phyloP scores from a whole-genome alignment of 1,140 invertebrate genomes.

The Agraylea sexmaculata region DNA sequence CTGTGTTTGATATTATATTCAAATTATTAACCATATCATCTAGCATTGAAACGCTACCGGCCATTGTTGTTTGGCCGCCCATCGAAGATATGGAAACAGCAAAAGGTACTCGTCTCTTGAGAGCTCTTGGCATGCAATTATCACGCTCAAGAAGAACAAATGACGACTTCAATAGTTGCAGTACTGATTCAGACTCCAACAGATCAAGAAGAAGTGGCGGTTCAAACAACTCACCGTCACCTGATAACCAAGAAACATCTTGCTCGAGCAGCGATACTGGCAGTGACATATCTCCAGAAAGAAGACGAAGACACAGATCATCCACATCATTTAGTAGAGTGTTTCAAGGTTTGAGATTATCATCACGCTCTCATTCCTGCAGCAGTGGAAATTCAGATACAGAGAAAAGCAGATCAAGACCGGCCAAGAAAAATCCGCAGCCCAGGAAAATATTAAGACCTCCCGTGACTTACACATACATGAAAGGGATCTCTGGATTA shows the following conservation, averaged over 20 bases:
- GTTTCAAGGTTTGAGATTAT: conserved; percentile 53
- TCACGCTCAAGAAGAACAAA: conserved; percentile 43
- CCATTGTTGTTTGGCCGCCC: conserved; percentile 37
- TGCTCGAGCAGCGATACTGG: conserved; percentile 48
- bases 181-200: conserved; percentile 44
- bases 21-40: conserved; percentile 11
- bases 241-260: conserved; percentile 33
- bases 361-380: conserved; percentile 48
- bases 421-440: conserved; percentile 45
- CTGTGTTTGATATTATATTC: not conserved
- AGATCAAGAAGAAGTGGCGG: conserved; percentile 34
- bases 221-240: conserved; percentile 27
- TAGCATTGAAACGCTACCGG: conserved; percentile 23
- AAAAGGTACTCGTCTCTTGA: conserved; percentile 45
- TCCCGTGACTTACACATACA: conserved; percentile 65
- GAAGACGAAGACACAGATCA: conserved; percentile 46
- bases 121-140: conserved; percentile 46
- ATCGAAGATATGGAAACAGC: conserved; percentile 36
- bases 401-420: conserved; percentile 14
- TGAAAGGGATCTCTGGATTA: conserved; percentile 63
- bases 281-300: conserved; percentile 37
- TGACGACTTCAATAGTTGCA: conserved; percentile 44
- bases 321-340: conserved; percentile 57
- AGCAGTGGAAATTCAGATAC: conserved; percentile 26
- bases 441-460: conserved; percentile 58